Conservation (phyloP, 30 jellyfish, hydroid and myxozoan species). For the Cassiopea andromeda region DNA sequence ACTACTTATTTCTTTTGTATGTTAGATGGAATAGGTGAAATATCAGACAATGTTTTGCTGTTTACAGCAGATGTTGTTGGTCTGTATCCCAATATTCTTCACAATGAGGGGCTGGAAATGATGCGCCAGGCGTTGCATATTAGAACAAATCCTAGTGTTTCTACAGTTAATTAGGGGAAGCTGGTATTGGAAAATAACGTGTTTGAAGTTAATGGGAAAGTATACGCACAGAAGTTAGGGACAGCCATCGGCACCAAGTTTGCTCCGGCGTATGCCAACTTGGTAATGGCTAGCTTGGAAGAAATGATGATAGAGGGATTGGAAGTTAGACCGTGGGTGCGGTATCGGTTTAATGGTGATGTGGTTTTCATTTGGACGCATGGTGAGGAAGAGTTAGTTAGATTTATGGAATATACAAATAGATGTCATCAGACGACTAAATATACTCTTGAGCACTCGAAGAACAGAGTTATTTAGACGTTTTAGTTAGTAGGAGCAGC, state of each 20-base stretch:
- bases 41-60: background rate
- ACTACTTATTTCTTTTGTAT: background rate
- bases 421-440: background rate
- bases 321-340: background rate
- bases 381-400: background rate
- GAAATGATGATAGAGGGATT: background rate
- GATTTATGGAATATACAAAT: background rate
- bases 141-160: background rate
- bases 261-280: background rate
- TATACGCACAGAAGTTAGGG: background rate
- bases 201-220: conserved; percentile 3
- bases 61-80: conserved; percentile 49
- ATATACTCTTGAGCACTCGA: no score
- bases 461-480: no score
- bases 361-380: background rate
- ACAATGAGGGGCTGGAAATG: conserved; percentile 25
- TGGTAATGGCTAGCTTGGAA: background rate
- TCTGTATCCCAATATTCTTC: conserved; percentile 27
- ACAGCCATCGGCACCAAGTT: conserved; percentile 7
- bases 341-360: background rate
- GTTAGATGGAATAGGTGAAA: background rate
- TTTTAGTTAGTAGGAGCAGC: background rate
- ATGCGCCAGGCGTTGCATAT: background rate
- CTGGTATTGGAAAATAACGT: background rate
- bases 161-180: background rate